Base-by-base conservation (phyloP, 1,140 invertebrate species). In the Heliconius hewitsoni region DNA sequence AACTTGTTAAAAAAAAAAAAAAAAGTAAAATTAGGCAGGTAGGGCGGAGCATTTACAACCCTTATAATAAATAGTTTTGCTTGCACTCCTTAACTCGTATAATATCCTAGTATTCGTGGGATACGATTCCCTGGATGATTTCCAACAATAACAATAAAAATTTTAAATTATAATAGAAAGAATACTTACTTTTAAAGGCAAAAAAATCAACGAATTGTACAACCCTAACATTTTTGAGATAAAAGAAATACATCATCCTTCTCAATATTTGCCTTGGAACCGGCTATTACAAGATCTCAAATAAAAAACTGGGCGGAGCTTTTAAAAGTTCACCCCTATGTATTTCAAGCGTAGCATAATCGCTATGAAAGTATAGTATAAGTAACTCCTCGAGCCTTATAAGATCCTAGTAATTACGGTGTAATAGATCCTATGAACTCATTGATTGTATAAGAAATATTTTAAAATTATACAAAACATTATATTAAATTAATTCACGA, bases 61-160 rank as follows among this genome's bases (percentile, higher is more conserved):
- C 50, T 19, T 52, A 19, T 52, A 52, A 52, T 19, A 52, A 52
- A 52, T 19, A 52, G 42, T 52, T 6, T 52, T 18, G 18, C 18
- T 52, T 19, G 50, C 4, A 52, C 55, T 60, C 55, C n/a, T 60
- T 23, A 60, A 55, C 37, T 60, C 30, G 13, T 19, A 52, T 74
- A 57, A 8, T 50, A 30, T 60, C 73, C 73, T 74, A 18, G 73
- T 74, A 74, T 60, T 52, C 27, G 13, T 74, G 73, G 57, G 52
- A 74, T 23, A 57, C 8, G 71, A n/a, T 57, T 37, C 8, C n/a
- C 19, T 60, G n/a, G n/a, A 60, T 11, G 9, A 23, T 23, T 60
- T 11, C 3, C n/a, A 60, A 60, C n/a, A 9, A n/a, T 3, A 9
- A 11, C 6, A 60, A 60, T 27, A 3, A 23, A 9, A n/a, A 9